Evolutionary conservation across 2,113 vertebrate genomes (phyloP), one percentile per base, ranked within the genome.

Genomic region (Callaeas wilsoni): DNA sequence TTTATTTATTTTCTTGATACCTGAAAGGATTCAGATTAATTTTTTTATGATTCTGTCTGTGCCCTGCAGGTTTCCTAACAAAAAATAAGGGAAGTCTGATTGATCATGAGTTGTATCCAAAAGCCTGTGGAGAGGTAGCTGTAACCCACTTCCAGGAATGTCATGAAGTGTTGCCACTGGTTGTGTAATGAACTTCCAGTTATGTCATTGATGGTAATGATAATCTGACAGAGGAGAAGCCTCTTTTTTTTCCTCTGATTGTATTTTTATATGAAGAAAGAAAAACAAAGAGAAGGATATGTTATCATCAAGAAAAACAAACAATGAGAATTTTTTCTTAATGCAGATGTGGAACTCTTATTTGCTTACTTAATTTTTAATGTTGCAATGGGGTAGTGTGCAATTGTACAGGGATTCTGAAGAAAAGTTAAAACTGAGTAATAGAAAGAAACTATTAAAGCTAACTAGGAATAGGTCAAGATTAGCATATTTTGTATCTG

Each of bases 391-490:
- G 3, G 4, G 3, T 9, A 77, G 20, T 49, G 9, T 60, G 30
- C 14, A 75, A 13, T 27, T 69, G 10, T 39, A 50, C 20, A 55
- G 21, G 53, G 77, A 77, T 30, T 49, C 62, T 7, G 8, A 20
- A 60, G 11, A 80, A 49, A 79, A 92, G 17, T 44, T 83, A 76
- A 41, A 94, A 88, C 8, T 42, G 30, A 57, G 16, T 77, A 87
- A 80, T 74, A 64, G 59, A 65, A 92, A 83, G 16, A 67, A 95
- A 85, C 25, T 73, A 60, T 77, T 49, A 75, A 71, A 80, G 32
- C 15, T 94, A 90, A 44, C n/a, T 83, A 89, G 41, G 32, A 56
- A 69, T 93, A 92, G 80, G 90, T 93, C 74, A 93, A 83, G 85
- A 91, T 94, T 83, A 89, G n/a, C 77, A 92, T 92, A 90, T 79